Evolutionary conservation across 2,888 invertebrate species (phyloP), one percentile per base, ranked within the genome.

Genomic region (Dromius quadrimaculatus): DNA sequence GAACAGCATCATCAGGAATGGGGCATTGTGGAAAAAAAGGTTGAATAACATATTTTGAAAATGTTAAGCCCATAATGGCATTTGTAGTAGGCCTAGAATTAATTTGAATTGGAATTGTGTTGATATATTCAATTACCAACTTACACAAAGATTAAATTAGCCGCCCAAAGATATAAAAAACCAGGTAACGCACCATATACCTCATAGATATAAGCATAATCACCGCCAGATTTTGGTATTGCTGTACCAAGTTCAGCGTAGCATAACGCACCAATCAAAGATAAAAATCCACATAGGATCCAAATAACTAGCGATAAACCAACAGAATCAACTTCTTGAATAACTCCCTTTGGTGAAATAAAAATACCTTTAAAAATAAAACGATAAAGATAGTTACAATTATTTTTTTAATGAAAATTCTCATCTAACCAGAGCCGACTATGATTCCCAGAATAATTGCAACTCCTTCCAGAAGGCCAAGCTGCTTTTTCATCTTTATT

Each of bases 111-210:
- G 11, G 11, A 36, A 36, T 36, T 2, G 36, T 4, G 11, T n/a
- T n/a, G n/a, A n/a, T n/a, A 13, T 54, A 43, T n/a, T 19, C 11
- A 41, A 73, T n/a, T 19, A 19, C 20, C 1, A 81, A 87, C 95
- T 89, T 84, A 97, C 92, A 97, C 95, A 86, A 98, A 96, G 73
- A 98, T 94, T 77, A 97, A 87, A 84, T 95, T 92, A n/a, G 97
- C 96, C 80, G 95, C 95, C 98, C 98, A 98, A 9, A 98, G 85
- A 80, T 95, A 98, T 9, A 99, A 85, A 81, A 98, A 98, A 0
- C 97, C 94, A 11, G 95, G 95, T 69, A 98, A 82, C 1, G 92
- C 88, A 20, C 98, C 98, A 79, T 91, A 98, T 1, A 97, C 94
- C 82, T 96, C 92, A 77, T 90, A 88, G 74, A 98, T 97, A 78